These are phyloP conservation scores for Drosophila mayaguana DNA, from an alignment of 2,888 invertebrate species.

Conservation along the genomic window DNA sequence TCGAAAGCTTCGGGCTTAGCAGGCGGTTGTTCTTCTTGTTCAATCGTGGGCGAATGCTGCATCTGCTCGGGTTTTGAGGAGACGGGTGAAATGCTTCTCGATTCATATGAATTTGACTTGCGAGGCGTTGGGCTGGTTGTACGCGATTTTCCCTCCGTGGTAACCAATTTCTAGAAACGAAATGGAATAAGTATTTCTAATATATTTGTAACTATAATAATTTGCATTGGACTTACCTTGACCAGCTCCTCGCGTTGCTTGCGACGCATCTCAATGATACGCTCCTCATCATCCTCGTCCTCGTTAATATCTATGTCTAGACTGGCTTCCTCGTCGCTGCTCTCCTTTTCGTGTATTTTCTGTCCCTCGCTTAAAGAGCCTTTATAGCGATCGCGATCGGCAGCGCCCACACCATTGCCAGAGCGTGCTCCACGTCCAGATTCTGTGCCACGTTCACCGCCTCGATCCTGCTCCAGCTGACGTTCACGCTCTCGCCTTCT, in stretches of 20 bases:
- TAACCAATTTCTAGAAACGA: conserved; percentile 69
- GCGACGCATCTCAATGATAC: conserved; percentile 94
- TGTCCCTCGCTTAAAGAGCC: conserved; percentile 93
- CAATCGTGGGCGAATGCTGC: conserved; percentile 36
- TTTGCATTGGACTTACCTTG: conserved; percentile 87
- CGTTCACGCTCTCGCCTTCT: conserved; percentile 83
- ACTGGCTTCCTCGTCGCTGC: conserved; percentile 90
- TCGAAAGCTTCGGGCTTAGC: conserved; percentile 25
- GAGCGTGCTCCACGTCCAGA: conserved; percentile 80
- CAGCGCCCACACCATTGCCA: conserved; percentile 56
- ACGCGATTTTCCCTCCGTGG: conserved; percentile 43
- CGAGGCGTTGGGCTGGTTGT: conserved; percentile 57
- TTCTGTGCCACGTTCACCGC: conserved; percentile 52
- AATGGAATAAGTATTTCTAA: background rate
- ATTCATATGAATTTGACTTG: conserved; percentile 65
- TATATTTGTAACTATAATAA: background rate
- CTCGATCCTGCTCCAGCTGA: conserved; percentile 84
- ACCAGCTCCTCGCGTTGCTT: conserved; percentile 94
- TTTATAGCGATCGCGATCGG: conserved; percentile 87
- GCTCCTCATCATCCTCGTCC: conserved; percentile 96
- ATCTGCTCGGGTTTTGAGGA: conserved; percentile 44
- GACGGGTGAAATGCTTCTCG: conserved; percentile 57
- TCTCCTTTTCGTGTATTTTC: conserved; percentile 87
- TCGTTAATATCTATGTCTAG: conserved; percentile 93
- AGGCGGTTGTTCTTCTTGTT: conserved; percentile 13